A percentile compares a stretch with the other conserved stretches of the same genome.
phyloP scores from a whole-genome alignment of 1,140 invertebrate genomes.

The Brachionus calyciflorus region DNA sequence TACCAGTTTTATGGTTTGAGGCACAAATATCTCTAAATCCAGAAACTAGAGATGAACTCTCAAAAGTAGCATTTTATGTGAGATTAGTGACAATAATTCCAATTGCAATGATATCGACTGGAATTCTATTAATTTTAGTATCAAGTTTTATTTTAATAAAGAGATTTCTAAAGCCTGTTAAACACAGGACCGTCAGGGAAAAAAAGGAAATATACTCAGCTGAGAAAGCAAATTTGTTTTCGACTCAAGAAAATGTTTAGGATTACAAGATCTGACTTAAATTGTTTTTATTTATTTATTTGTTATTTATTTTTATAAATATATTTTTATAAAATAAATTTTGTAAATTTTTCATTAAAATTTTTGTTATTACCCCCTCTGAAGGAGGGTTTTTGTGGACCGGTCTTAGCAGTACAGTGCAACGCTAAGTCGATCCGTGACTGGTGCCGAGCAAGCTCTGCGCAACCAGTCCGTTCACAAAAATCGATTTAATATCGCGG shows the following conservation, averaged over 20 bases:
- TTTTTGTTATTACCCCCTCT: background rate
- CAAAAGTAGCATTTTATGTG: slow-evolving; percentile 17
- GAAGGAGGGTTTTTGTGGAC: slow-evolving; percentile 15
- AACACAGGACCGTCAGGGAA: too few relatives aligned
- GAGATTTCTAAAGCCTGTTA: background rate
- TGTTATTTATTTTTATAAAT: background rate
- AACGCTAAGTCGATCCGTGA: slow-evolving; percentile 38
- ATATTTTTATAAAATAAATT: background rate
- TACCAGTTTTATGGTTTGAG: slow-evolving; percentile 43
- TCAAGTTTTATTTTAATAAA: slow-evolving; percentile 22
- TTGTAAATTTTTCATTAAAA: background rate
- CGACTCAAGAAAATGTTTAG: background rate
- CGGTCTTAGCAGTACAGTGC: slow-evolving; percentile 32
- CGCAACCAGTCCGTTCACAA: slow-evolving; percentile 41
- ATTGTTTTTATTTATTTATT: too few relatives aligned
- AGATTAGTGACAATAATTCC: slow-evolving; percentile 4
- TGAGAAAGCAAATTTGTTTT: background rate
- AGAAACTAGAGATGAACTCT: background rate
- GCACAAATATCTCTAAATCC: background rate
- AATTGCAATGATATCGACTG: background rate
- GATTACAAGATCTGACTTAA: too few relatives aligned
- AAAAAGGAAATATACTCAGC: background rate
- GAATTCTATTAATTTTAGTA: slow-evolving; percentile 24
- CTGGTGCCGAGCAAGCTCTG: slow-evolving; percentile 45
- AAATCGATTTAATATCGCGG: slow-evolving; percentile 45